Evolutionary conservation across 2,888 invertebrate genomes (phyloP), one percentile per base, ranked within the genome.

Genomic region (Exocentrus adspersus): DNA sequence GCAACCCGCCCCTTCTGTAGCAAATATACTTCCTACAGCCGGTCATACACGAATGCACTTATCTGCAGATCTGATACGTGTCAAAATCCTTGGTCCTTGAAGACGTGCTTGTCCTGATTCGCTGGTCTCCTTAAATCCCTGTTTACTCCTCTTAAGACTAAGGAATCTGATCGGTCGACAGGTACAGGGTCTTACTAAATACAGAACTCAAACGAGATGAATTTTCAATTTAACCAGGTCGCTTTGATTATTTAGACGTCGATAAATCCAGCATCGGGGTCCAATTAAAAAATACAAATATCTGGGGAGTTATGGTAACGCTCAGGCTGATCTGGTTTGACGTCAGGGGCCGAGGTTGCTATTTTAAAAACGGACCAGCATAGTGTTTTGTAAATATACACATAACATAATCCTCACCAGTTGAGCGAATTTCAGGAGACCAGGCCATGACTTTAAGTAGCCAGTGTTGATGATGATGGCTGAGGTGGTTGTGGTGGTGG

Each of bases 391-490:
- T 46, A 17, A 20, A 57, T 10, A 14, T n/a, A n/a, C n/a, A n/a
- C n/a, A n/a, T n/a, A n/a, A n/a, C n/a, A 37, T 41, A 20, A 19
- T 51, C 30, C 86, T 86, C 84, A 95, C 95, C 87, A 94, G 80
- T 84, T 95, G 87, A 10, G 90, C 85, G n/a, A 95, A 79, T 83
- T 95, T 95, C 7, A 95, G 84, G 10, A 94, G 80, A 2, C 95
- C 95, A 0, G 93, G 89, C 78, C 90, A 85, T 19, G 92, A 88
- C 80, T 90, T 90, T 70, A 94, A 82, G 81, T 93, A 94, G 51
- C 92, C 92, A 4, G 90, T 91, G 82, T 95, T 95, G 67, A 94
- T 83, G 72, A 93, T 88, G 69, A 94, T 86, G 6, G 91, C 88
- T 7, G 92, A 90, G 16, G 93, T 91, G 21, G 90, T 88, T 19